Evolutionary conservation across 2,113 vertebrate genomes (phyloP), one percentile per base, ranked within the genome.

Genomic region (Sinocyclocheilus rhinocerous): DNA sequence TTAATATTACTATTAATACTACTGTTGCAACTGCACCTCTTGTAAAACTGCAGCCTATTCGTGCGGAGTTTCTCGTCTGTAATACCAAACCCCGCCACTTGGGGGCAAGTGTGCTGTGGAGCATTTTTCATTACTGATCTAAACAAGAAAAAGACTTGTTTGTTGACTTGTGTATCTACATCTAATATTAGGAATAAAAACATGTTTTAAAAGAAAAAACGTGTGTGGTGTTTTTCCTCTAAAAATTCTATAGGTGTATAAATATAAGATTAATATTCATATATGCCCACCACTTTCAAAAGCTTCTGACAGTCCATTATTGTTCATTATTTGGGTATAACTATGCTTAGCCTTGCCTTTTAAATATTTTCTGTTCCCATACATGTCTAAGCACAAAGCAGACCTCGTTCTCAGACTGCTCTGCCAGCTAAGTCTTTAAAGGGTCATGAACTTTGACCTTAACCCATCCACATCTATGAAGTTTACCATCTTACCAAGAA

Each of bases 151-250:
- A 86, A 84, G 69, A 89, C 76, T 89, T 94, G 94, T 95, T 94
- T 95, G 94, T 95, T 95, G 94, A 95, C 93, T 94, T 95, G 94
- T 95, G 94, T 95, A 95, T 95, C 95, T 93, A 94, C 91, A 95
- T 94, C 93, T 93, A 95, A 93, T 94, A 95, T 93, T 94, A 95
- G 95, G 93, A 94, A 94, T 93, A 95, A 95, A 95, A 95, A 94
- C 91, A 91, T 93, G 92, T 91, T 95, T 95, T 93, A 93, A 95
- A 95, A 94, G 91, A 89, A 87, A 90, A n/a, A 22, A 9, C 7
- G 7, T 42, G 22, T 33, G 79, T 10, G 59, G 20, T 4, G 15
- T 80, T 84, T 24, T 22, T 50, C 70, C 18, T 75, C 15, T 20
- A 20, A 20, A 20, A 70, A 20, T 67, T 67, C 12, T 67, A 6